Base-by-base conservation (phyloP, 2,113 vertebrate genomes). In the Lasiurus borealis region DNA sequence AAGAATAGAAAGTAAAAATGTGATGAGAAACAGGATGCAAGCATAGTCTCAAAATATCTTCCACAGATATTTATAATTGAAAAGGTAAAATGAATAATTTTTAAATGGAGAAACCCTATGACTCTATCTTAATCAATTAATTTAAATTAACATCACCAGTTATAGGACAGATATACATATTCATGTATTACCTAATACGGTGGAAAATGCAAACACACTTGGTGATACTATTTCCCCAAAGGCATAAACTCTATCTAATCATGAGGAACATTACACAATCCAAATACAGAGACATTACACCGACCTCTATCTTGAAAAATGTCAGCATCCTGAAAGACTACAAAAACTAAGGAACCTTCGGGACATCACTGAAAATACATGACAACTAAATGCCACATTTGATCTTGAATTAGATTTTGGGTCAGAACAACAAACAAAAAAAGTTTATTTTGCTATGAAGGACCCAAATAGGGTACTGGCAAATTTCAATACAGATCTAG, bases 71-170 rank as follows among this genome's bases (percentile, higher is more conserved):
- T 44, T 87, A 34, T 77, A 48, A 78, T 83, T 92, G 64, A 27
- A 89, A 95, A n/a, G 69, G 23, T 34, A 82, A 64, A 69, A 64
- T 77, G 78, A 86, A 11, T 77, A 66, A 83, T 66, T 90, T 95
- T 77, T 66, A 82, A 92, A 18, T 90, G 62, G 40, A 87, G 57
- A 78, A 62, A 90, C 4, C 16, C 71, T 40, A 82, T 85, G 36
- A 78, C 13, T 77, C 2, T 36, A 40, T 29, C 52, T 73, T 78
- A 59, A 78, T 16, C 25, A 86, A 85, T 77, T 77, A 81, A 54
- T 54, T 87, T 73, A 89, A 64, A 25, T 54, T 89, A 86, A 44
- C 6, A 92, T 92, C 69, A 87, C 46, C 52, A 77, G 31, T 62
- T 87, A 73, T 21, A 90, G 57, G 9, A 25, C 27, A 71, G 62